A percentile compares a stretch with the other conserved stretches of the same genome.
phyloP scores from a whole-genome alignment of 2,888 invertebrate species.

The Mayetiola destructor region DNA sequence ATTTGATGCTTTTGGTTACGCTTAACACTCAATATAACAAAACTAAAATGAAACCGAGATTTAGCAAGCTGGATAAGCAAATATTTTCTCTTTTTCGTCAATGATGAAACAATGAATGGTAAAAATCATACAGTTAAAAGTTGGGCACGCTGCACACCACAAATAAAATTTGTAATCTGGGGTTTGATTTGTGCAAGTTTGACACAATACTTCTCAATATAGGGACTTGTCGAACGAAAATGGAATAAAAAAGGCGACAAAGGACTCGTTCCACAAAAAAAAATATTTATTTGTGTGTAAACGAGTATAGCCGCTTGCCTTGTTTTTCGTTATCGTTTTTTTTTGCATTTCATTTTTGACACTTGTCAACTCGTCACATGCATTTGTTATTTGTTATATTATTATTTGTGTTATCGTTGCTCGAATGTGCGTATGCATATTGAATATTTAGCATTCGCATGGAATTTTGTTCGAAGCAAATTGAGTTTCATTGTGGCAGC shows the following conservation, averaged over 20 bases:
- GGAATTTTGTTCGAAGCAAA: background rate
- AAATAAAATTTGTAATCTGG: too few relatives aligned
- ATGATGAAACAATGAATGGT: background rate
- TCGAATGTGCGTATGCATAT: slow-evolving; percentile 2
- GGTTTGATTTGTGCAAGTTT: slow-evolving; percentile 12
- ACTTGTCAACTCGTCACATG: slow-evolving; percentile 12
- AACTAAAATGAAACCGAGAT: background rate
- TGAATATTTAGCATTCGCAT: background rate
- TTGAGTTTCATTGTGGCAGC: background rate
- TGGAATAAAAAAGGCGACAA: too few relatives aligned
- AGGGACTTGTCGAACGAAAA: too few relatives aligned
- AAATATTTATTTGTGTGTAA: too few relatives aligned
- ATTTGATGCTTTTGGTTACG: background rate
- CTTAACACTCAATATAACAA: slow-evolving; percentile 2
- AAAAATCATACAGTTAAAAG: too few relatives aligned
- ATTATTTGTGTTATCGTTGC: too few relatives aligned
- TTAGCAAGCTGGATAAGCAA: slow-evolving; percentile 1
- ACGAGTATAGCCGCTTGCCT: background rate
- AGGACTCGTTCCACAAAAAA: too few relatives aligned
- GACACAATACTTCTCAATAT: slow-evolving; percentile 6
- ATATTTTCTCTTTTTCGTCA: too few relatives aligned
- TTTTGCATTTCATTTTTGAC: slow-evolving; percentile 7
- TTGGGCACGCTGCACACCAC: too few relatives aligned
- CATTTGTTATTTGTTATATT: slow-evolving; percentile 6
- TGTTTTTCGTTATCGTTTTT: background rate